Evolutionary conservation across 2,888 invertebrate species (phyloP).

Genomic region (Axea sp.): DNA sequence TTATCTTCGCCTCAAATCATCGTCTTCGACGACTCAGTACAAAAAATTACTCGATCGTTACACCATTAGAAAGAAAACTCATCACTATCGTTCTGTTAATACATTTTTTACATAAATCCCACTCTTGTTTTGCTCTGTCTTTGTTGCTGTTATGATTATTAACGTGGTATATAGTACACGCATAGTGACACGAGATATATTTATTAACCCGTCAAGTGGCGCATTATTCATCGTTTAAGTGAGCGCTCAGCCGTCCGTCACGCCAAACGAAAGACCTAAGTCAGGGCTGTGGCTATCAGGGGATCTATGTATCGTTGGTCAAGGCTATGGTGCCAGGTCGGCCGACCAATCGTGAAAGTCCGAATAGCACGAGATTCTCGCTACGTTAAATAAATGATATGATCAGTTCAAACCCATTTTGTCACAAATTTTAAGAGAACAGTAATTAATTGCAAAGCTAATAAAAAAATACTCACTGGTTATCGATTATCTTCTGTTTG

Average conservation of each 20-base stretch:
- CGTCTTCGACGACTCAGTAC: constrained; percentile 21
- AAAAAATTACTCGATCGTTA: constrained; percentile 35
- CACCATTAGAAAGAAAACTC: constrained; percentile 54
- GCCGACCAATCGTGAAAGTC: constrained; percentile 57
- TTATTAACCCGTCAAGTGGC: constrained; percentile 71
- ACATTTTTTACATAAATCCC: constrained; percentile 49
- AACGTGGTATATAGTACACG: constrained; percentile 49
- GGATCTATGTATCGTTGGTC: constrained; percentile 67
- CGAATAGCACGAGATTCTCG: constrained; percentile 61
- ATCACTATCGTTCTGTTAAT: constrained; percentile 48
- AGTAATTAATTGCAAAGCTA: constrained; percentile 39
- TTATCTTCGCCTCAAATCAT: constrained; percentile 48
- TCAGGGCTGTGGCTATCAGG: constrained; percentile 63
- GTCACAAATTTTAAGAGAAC: constrained; percentile 52
- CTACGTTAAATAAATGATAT: constrained; percentile 51
- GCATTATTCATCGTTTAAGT: constrained; percentile 71
- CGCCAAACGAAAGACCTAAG: constrained; percentile 55
- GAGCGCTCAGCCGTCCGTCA: constrained; percentile 65
- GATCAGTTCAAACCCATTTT: constrained; percentile 46
- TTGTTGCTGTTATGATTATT: constrained; percentile 53
- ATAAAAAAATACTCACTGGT: background rate
- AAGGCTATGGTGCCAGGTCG: constrained; percentile 63
- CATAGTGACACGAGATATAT: constrained; percentile 63
- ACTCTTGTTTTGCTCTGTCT: constrained; percentile 50
- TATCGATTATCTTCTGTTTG: too few species aligned